Conservation (phyloP, 2,797 vertebrate species). For the Etheostoma nigrum region DNA sequence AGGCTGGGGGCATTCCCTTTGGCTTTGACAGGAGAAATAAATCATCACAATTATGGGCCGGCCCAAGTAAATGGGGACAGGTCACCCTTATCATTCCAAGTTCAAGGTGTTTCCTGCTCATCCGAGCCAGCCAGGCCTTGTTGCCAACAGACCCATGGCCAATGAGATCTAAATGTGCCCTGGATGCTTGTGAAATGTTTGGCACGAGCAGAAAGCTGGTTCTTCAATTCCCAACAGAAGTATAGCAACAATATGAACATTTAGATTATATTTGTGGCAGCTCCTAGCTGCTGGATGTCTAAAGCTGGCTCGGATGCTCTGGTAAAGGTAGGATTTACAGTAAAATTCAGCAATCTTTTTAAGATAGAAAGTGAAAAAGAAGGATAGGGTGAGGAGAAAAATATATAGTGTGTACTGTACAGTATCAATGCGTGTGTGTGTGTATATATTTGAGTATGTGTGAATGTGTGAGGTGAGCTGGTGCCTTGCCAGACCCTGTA, state of each 20-base stretch:
- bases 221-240: conserved; percentile 34
- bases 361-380: background rate
- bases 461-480: conserved; percentile 15
- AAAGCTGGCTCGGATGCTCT: background rate
- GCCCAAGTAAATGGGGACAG: conserved; percentile 74
- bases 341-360: background rate
- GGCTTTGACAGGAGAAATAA: conserved; percentile 79
- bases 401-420: background rate
- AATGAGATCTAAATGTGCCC: conserved; percentile 65
- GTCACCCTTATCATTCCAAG: conserved; percentile 79
- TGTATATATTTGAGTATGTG: background rate
- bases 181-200: conserved; percentile 54
- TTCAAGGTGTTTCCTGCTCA: conserved; percentile 80
- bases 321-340: background rate
- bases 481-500: conserved; percentile 17
- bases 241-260: background rate
- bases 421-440: background rate
- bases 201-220: conserved; percentile 35
- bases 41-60: conserved; percentile 81
- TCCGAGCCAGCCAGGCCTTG: conserved; percentile 61
- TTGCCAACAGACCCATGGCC: conserved; percentile 64
- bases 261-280: background rate
- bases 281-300: background rate
- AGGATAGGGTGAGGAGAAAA: background rate
- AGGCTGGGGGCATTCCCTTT: conserved; percentile 53